Base-by-base conservation (phyloP, 2,113 vertebrate species). In the Heloderma charlesbogerti region DNA sequence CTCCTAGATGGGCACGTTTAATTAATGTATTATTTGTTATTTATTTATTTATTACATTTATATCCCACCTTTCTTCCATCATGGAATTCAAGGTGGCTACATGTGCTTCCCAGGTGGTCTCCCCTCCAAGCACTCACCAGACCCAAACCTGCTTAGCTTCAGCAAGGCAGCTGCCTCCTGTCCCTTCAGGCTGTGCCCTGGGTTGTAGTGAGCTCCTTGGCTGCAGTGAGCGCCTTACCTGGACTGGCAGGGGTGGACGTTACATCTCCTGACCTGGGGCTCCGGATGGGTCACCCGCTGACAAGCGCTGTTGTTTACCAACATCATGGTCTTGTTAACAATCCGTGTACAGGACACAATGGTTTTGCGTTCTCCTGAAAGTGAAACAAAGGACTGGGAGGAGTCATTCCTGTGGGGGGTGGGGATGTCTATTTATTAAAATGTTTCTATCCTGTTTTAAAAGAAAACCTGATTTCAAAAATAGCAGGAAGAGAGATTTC, bases 281-380 rank as follows among this genome's bases (percentile, higher is more conserved):
- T 97, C 97, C 0, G 98, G 99, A 34, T 98, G 97, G 91, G 97
- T 98, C 84, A 98, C 97, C 37, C 96, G 96, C 4, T 98, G 98
- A 93, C 99, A 99, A 95, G 97, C 97, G 77, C 98, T 98, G 86
- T 98, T 95, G 8, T 99, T 99, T 91, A 98, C 98, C 88, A 98
- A 91, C 1, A 97, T 97, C 95, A 98, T 98, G 86, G 97, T 98
- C 97, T 98, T 98, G 96, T 99, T 99, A 67, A 98, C 66, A 57
- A 99, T 97, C 78, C 97, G 98, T 57, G 98, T 98, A 87, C 99
- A 99, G 9, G 98, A 99, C 88, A 99, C 98, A 3, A 98, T 94
- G 12, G 98, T 99, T 95, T 94, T 98, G 92, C 98, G 96, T 94
- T 99, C 98, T 85, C 99, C 99, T 99, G 89, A 75, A 95, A 95